Conservation (phyloP, 2,797 vertebrate genomes). For the Schizopygopsis malacanthus region DNA sequence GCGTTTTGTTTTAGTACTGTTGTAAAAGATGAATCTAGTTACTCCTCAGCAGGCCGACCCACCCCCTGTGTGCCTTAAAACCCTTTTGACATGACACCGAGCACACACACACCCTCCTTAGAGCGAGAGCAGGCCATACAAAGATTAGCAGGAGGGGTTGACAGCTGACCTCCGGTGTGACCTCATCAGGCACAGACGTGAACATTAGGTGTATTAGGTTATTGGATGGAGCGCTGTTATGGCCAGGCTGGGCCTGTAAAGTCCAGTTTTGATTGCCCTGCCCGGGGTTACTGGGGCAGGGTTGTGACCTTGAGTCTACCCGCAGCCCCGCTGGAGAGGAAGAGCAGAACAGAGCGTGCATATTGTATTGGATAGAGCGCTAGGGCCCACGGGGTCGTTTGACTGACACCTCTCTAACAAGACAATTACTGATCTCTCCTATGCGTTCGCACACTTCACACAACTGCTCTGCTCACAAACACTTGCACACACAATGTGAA, state of each 20-base stretch:
- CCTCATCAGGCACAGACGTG: constrained; percentile 48
- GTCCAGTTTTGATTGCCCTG: constrained; percentile 46
- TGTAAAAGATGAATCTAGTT: constrained; percentile 55
- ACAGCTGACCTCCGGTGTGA: constrained; percentile 58
- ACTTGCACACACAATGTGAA: constrained; percentile 19
- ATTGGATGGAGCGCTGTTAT: constrained; percentile 48
- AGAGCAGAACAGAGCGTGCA: neutral
- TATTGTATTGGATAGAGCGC: constrained; percentile 15
- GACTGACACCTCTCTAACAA: constrained; percentile 55
- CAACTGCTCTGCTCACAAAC: constrained; percentile 26
- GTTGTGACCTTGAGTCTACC: constrained; percentile 44
- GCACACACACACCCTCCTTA: constrained; percentile 40
- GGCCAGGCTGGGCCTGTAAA: constrained; percentile 56
- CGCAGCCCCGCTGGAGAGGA: neutral
- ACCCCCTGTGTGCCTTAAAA: constrained; percentile 33
- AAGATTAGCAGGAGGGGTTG: constrained; percentile 54
- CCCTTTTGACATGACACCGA: constrained; percentile 35
- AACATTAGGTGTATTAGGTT: constrained; percentile 35
- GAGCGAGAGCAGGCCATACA: constrained; percentile 37
- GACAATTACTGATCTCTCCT: constrained; percentile 34
- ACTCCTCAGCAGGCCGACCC: constrained; percentile 24
- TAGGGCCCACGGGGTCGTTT: constrained; percentile 29
- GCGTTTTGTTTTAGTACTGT: constrained; percentile 25
- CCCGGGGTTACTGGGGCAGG: constrained; percentile 31
- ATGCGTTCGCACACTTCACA: constrained; percentile 10